Evolutionary conservation across 2,113 vertebrate species (phyloP).

Genomic region (Malurus alboscapulatus): DNA sequence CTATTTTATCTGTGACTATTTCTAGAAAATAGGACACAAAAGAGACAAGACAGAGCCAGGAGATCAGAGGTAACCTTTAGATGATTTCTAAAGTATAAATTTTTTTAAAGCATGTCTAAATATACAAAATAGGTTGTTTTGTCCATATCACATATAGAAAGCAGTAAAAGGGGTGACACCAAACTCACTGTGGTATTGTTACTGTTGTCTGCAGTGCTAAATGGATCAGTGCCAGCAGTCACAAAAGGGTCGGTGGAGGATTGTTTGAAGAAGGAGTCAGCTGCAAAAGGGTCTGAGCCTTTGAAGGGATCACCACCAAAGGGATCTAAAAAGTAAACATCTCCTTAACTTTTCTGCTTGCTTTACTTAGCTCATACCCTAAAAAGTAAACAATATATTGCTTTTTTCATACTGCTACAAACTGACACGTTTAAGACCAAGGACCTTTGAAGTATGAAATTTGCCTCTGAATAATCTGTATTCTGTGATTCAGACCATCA

Average conservation of each 20-base stretch:
- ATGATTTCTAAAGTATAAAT: background rate
- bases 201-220: constrained; percentile 61
- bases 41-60: background rate
- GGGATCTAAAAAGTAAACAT: constrained; percentile 78
- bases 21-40: background rate
- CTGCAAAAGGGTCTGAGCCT: constrained; percentile 94
- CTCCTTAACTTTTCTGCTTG: background rate
- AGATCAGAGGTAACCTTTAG: background rate
- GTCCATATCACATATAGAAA: background rate
- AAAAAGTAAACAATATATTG: background rate
- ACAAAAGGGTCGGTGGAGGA: constrained; percentile 78
- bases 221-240: constrained; percentile 77
- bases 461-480: background rate
- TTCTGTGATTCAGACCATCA: background rate
- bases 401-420: background rate
- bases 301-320: constrained; percentile 97
- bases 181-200: constrained; percentile 66
- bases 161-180: background rate
- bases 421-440: background rate
- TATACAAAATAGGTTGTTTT: background rate
- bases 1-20: background rate
- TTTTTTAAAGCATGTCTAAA: background rate
- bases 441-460: background rate
- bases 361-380: background rate
- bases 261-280: constrained; percentile 90